Base-by-base conservation (phyloP, 2,888 invertebrate genomes). In the Hirudinaria manillensis region DNA sequence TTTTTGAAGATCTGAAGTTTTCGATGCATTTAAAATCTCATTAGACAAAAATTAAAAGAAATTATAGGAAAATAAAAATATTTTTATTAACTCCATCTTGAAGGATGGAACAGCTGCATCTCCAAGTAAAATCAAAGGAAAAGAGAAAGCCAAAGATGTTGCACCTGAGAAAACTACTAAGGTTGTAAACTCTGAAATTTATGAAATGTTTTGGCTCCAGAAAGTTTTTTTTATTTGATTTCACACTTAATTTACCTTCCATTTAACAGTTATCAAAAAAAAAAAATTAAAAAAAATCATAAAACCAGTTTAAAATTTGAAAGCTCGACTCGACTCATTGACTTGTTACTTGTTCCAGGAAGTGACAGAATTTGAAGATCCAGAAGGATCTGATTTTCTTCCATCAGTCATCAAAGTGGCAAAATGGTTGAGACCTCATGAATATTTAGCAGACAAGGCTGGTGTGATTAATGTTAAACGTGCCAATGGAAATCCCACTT, bases 401-500 rank as follows among this genome's bases (percentile, higher is more conserved):
- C 73, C 73, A 2, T 13, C 73, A 1, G 19, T 24, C n/a, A 10
- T 55, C 2, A 32, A 68, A 68, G 68, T 34, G n/a, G 19, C n/a
- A 34, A 27, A 65, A n/a, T 73, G 73, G 73, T n/a, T 73, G 34
- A 61, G 73, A 24, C 73, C 73, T n/a, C 65, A 73, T 24, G 56
- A 73, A 45, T 56, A 53, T 29, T 24, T 68, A n/a, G 16, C n/a
- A 16, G 36, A 61, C 29, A 61, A 61, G 61, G 61, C 21, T 29
- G 29, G 7, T 24, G 3, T 2, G 19, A 61, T 45, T 16, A n/a
- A n/a, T n/a, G n/a, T n/a, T n/a, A n/a, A n/a, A n/a, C n/a, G n/a
- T n/a, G n/a, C n/a, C n/a, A n/a, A n/a, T n/a, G n/a, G n/a, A n/a
- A n/a, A n/a, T n/a, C n/a, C n/a, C n/a, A n/a, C n/a, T n/a, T n/a